Base-by-base conservation (phyloP, 2,113 vertebrate species). In the Eptatretus burgeri region DNA sequence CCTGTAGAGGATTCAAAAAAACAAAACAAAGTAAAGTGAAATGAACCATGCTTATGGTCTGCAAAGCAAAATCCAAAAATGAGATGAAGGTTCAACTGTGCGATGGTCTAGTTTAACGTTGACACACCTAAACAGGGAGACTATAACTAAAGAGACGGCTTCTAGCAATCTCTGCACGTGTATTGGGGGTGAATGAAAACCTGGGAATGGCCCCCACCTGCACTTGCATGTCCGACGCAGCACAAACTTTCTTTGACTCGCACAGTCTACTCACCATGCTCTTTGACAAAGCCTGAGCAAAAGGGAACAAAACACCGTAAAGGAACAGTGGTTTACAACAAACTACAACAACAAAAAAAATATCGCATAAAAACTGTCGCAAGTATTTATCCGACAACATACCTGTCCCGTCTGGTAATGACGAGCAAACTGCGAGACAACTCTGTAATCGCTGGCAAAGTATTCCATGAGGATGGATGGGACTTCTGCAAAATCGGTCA, bases 401-500 rank as follows among this genome's bases (percentile, higher is more conserved):
- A 98, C 91, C 87, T 93, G 82, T 68, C 87, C 89, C 0, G 85
- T 94, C 75, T 91, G 77, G 73, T 86, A 93, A 69, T 98, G 89
- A 7, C 81, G 82, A 67, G 91, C 89, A 72, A 98, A 98, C 68
- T 85, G 85, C 73, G 77, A 84, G 67, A 95, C 77, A 62, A 98
- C 87, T 62, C 87, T 77, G 67, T 89, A 91, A 71, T 98, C 91
- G 14, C 78, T 85, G 65, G 87, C 86, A 74, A 98, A 98, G 69
- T 85, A 98, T 69, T 98, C 91, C 91, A 98, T 95, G 64, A 98
- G 75, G 70, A 98, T 83, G 64, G 91, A 98, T 1, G 89, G 91
- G 27, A 98, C 89, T 75, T 95, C 91, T 5, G 89, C 87, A 69
- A 98, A 98, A 74, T 98, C 91, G 14, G 91, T 98, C 2, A 85